phyloP scores from a whole-genome alignment of 2,797 vertebrate species.

The Pampus argenteus region DNA sequence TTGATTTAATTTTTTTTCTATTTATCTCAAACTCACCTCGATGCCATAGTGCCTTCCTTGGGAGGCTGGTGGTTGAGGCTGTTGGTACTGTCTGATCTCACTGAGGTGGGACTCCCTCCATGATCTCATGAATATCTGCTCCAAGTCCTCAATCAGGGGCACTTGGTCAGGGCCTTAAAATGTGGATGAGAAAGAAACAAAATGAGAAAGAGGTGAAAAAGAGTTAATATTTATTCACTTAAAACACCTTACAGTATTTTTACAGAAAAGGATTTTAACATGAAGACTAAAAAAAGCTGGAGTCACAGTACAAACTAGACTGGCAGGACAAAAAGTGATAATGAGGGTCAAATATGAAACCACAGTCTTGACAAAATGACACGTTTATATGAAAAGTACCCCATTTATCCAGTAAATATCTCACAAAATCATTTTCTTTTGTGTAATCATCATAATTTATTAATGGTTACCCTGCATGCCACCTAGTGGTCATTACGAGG shows the following conservation, averaged over 20 bases:
- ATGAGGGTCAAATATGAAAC: background rate
- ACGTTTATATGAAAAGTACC: background rate
- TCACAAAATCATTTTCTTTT: background rate
- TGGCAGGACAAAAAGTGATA: background rate
- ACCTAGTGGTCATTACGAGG: conserved; percentile 12
- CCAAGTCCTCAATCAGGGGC: conserved; percentile 95
- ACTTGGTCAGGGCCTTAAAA: conserved; percentile 93
- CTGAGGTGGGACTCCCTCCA: conserved; percentile 96
- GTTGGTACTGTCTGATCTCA: conserved; percentile 94
- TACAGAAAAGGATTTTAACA: background rate
- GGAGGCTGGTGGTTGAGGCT: conserved; percentile 82
- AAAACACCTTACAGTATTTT: background rate
- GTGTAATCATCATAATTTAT: background rate
- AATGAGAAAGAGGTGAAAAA: background rate
- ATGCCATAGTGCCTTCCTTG: conserved; percentile 75
- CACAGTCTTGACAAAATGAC: background rate
- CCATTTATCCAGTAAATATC: background rate
- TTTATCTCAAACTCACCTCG: conserved; percentile 63
- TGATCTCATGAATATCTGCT: conserved; percentile 97
- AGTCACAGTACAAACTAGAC: background rate
- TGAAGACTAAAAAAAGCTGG: background rate
- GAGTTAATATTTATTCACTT: background rate
- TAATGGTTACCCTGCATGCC: background rate
- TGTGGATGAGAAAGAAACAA: conserved; percentile 8
- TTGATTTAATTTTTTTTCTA: background rate